Evolutionary conservation across 2,113 vertebrate species (phyloP), one percentile per base, ranked within the genome.

Genomic region (Percina caprodes): DNA sequence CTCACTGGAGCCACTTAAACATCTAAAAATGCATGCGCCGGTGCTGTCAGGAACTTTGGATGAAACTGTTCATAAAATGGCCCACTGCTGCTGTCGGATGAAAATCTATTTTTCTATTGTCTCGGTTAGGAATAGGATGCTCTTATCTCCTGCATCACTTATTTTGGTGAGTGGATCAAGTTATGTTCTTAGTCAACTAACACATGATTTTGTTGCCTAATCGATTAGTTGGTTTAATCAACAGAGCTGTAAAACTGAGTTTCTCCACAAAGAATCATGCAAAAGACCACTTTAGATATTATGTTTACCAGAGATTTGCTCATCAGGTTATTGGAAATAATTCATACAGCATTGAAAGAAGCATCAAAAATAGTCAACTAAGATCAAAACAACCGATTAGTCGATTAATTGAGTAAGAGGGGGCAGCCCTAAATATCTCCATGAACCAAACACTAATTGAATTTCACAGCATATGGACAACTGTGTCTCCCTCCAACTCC

Each of bases 21-120:
- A 62, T 49, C 24, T 45, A 62, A 49, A 77, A 81, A 72, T 30
- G 42, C 73, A 73, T 16, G 24, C 14, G 52, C 45, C 42, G 45
- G 45, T 16, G 21, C 54, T 9, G 45, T 59, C 19, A 24, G 46
- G 16, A 19, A 74, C 63, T 48, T 48, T 74, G 62, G 12, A 39
- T 42, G 12, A 48, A 46, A 61, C 11, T 0, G 5, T 54, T 65
- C 51, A 62, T 30, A 5, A 71, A 55, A 62, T 55, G 49, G 18
- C 56, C n/a, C 19, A 15, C 74, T 68, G 16, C 33, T 61, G 46
- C 45, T 51, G 60, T 77, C 60, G 52, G 13, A 59, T n/a, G 0
- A 60, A 54, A 45, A 42, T 42, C 67, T 49, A 14, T 14, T 58
- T 52, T 18, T 74, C 26, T 49, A 11, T 23, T 6, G 14, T 51